Conservation (phyloP, 2,113 vertebrate species). For the Forbesichthys papilliferus region DNA sequence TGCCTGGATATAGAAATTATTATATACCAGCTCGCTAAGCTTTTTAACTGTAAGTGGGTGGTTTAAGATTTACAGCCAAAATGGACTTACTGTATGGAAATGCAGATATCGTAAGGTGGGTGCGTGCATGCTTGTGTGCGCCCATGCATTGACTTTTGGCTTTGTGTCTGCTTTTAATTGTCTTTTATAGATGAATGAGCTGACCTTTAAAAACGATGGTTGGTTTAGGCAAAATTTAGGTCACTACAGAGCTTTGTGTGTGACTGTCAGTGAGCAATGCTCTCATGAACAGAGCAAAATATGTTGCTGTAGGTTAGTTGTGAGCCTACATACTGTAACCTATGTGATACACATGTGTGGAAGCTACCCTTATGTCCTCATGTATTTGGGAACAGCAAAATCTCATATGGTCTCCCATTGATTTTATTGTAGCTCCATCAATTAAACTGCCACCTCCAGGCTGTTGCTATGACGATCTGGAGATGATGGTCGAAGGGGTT, state of each 20-base stretch:
- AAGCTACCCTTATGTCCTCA: background rate
- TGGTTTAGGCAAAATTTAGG: background rate
- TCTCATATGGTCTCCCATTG: background rate
- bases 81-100: background rate
- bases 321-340: background rate
- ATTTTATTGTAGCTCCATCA: constrained; percentile 8
- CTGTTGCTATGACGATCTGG: constrained; percentile 47
- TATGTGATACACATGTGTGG: background rate
- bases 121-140: background rate
- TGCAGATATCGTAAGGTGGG: constrained; percentile 12
- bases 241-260: background rate
- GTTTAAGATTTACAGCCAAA: background rate
- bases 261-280: background rate
- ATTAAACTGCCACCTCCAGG: constrained; percentile 46
- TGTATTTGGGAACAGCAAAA: background rate
- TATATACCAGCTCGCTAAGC: background rate
- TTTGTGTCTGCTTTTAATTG: background rate
- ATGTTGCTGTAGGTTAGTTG: background rate
- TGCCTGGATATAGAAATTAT: no score
- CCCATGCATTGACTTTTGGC: no score
- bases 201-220: background rate
- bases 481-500: background rate
- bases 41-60: constrained; percentile 25
- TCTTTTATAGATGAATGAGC: background rate
- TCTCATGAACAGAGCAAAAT: background rate